phyloP scores from a whole-genome alignment of 2,113 vertebrate genomes.

The Monopterus albus region DNA sequence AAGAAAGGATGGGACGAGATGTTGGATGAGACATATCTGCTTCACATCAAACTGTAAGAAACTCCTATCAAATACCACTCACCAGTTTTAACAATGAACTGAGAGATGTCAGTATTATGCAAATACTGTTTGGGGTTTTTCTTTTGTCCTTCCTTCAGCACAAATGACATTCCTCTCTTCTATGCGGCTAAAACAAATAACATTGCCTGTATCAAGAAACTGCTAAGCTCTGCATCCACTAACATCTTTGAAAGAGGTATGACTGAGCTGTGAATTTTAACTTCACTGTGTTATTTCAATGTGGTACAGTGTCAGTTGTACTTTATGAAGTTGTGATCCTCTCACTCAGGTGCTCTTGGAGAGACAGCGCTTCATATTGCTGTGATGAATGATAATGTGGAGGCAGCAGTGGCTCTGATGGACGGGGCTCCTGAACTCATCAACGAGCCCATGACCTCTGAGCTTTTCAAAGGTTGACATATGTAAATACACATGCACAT shows the following conservation, averaged over 20 bases:
- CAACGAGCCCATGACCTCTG: too few relatives aligned
- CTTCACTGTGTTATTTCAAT: neutral
- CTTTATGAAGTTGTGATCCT: neutral
- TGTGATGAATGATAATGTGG: constrained; percentile 87
- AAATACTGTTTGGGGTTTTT: neutral
- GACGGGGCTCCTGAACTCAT: constrained; percentile 91
- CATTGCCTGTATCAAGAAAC: constrained; percentile 87
- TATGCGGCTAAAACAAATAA: constrained; percentile 89
- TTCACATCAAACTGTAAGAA: constrained; percentile 76
- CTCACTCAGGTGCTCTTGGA: constrained; percentile 86
- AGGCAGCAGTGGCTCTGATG: constrained; percentile 88
- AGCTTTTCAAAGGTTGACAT: too few relatives aligned
- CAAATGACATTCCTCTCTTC: constrained; percentile 90
- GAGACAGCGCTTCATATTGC: constrained; percentile 94
- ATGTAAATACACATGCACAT: too few relatives aligned
- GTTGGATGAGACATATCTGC: constrained; percentile 82
- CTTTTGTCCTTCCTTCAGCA: constrained; percentile 72
- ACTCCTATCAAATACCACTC: constrained; percentile 63
- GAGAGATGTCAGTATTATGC: too few relatives aligned
- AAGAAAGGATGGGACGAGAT: constrained; percentile 85
- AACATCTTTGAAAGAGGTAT: constrained; percentile 91
- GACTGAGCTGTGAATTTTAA: neutral
- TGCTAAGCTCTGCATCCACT: constrained; percentile 84
- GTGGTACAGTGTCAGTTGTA: neutral
- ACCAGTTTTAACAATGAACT: too few relatives aligned